Conservation (phyloP, 2,888 invertebrate species). For the Aromia moschata region DNA sequence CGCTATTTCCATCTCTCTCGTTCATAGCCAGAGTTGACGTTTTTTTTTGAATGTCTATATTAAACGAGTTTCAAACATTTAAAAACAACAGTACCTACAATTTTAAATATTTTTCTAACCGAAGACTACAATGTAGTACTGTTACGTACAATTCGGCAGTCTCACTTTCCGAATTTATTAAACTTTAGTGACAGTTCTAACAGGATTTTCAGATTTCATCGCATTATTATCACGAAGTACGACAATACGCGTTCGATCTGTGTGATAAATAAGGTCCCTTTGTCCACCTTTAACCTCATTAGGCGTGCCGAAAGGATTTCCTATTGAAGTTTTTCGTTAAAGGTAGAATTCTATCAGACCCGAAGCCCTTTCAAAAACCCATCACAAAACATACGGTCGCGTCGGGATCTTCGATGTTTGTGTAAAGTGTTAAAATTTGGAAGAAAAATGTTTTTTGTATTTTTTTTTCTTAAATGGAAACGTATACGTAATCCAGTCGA, state of each 20-base stretch:
- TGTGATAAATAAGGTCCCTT: constrained; percentile 39
- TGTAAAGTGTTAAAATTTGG: constrained; percentile 39
- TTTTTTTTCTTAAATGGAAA: constrained; percentile 37
- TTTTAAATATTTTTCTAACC: too few relatives aligned
- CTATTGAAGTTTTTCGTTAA: constrained; percentile 29
- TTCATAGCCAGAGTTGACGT: too few relatives aligned
- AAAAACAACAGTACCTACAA: too few relatives aligned
- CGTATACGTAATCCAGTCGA: constrained; percentile 28
- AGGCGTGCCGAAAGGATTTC: constrained; percentile 41
- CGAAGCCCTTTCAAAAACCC: constrained; percentile 2
- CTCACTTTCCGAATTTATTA: neutral
- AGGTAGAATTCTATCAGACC: constrained; percentile 13
- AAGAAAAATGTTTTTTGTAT: constrained; percentile 31
- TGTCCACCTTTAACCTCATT: constrained; percentile 37
- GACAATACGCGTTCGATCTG: constrained; percentile 34
- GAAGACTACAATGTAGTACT: too few relatives aligned
- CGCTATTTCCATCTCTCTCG: too few relatives aligned
- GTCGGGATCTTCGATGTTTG: constrained; percentile 36
- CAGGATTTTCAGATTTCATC: constrained; percentile 41
- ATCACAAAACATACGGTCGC: constrained; percentile 33
- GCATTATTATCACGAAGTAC: constrained; percentile 17
- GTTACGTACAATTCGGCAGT: too few relatives aligned
- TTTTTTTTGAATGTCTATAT: too few relatives aligned
- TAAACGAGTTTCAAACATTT: too few relatives aligned
- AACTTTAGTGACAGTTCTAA: constrained; percentile 28